Conservation (phyloP, 2,113 vertebrate species). For the Emydura subglobosa region DNA sequence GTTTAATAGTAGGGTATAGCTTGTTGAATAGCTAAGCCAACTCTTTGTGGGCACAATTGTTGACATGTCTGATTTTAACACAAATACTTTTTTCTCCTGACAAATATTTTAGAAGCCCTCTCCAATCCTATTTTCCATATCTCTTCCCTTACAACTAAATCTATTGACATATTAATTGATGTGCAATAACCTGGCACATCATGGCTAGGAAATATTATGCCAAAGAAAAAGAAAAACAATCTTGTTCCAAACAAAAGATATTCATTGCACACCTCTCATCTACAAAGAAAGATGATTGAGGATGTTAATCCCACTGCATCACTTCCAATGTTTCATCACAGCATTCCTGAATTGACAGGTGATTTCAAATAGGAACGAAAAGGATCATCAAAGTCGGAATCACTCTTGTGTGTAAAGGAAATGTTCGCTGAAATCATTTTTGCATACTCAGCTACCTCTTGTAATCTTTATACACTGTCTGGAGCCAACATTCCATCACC, state of each 20-base stretch:
- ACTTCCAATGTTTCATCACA: constrained; percentile 33
- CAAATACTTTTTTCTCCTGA: neutral
- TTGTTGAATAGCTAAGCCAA: constrained; percentile 43
- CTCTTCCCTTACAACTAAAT: neutral
- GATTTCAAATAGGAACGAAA: constrained; percentile 18
- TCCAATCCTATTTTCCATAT: neutral
- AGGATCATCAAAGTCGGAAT: constrained; percentile 58
- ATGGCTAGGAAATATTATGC: neutral
- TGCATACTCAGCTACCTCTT: neutral
- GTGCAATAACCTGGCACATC: neutral
- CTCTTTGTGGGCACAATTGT: neutral
- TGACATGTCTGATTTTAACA: constrained; percentile 16
- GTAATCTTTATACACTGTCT: constrained; percentile 66
- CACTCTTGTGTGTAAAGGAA: constrained; percentile 62
- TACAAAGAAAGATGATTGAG: neutral
- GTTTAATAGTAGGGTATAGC: constrained; percentile 1
- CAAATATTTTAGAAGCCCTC: constrained; percentile 7
- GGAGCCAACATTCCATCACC: constrained; percentile 53
- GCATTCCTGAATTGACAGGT: constrained; percentile 36
- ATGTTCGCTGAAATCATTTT: constrained; percentile 62
- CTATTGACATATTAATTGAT: neutral
- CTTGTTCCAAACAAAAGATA: neutral
- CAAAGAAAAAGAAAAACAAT: neutral
- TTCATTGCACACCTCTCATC: neutral
- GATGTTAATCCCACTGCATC: constrained; percentile 3